Evolutionary conservation across 1,140 invertebrate genomes (phyloP).

Genomic region (Calephelis virginiensis): DNA sequence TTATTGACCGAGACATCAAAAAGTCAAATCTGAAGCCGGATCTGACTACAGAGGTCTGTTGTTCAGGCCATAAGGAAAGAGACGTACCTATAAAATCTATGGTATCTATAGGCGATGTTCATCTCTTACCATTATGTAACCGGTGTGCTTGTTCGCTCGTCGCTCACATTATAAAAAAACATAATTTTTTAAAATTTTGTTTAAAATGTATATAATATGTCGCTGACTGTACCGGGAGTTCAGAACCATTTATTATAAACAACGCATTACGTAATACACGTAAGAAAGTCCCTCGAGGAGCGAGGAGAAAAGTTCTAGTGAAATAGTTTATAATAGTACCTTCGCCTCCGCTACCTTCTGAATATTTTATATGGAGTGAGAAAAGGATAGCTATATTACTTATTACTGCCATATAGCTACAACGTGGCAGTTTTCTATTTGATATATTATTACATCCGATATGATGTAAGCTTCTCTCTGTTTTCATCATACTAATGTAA

Average conservation of each 20-base stretch:
- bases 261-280: slow-evolving; percentile 35
- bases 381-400: slow-evolving; percentile 34
- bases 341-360: slow-evolving; percentile 38
- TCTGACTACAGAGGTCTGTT: no score
- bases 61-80: no score
- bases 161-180: no score
- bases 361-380: slow-evolving; percentile 50
- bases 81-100: no score
- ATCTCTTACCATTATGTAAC: no score
- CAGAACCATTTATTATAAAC: slow-evolving; percentile 21
- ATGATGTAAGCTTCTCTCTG: slow-evolving; percentile 1
- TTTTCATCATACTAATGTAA: not conserved
- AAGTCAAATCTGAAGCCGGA: no score
- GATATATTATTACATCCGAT: slow-evolving; percentile 32
- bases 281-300: slow-evolving; percentile 34
- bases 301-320: slow-evolving; percentile 40
- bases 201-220: no score
- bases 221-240: not conserved
- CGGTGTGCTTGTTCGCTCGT: no score
- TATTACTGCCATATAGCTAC: slow-evolving; percentile 32
- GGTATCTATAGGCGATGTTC: no score
- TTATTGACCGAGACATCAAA: no score
- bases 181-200: no score
- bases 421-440: slow-evolving; percentile 26
- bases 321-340: slow-evolving; percentile 52